A percentile compares a stretch with the other conserved stretches of the same genome.
Evolutionary conservation across 2,888 invertebrate species (phyloP).

Genomic region (Hydropsyche betteni): DNA sequence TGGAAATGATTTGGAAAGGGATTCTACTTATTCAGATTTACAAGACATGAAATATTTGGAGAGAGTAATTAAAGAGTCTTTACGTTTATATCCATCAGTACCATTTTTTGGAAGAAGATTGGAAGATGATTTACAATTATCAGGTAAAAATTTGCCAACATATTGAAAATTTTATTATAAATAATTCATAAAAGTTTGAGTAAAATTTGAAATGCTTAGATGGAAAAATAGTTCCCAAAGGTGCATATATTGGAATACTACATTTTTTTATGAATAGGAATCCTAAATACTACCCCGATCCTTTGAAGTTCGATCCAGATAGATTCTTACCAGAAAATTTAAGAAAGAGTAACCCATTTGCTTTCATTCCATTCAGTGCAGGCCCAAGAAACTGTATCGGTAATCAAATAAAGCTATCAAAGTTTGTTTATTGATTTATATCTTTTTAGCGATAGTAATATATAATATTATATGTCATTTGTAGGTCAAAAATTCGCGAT

Average conservation of each 20-base stretch:
- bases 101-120: constrained; percentile 53
- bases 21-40: constrained; percentile 49
- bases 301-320: constrained; percentile 50
- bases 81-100: constrained; percentile 53
- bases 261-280: constrained; percentile 34
- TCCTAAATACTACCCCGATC: constrained; percentile 41
- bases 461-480: constrained; percentile 18
- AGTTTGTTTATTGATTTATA: constrained; percentile 8
- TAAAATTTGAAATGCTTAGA: constrained; percentile 21
- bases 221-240: constrained; percentile 44
- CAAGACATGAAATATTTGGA: constrained; percentile 52
- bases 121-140: constrained; percentile 51
- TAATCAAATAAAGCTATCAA: not conserved
- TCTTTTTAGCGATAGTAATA: not conserved
- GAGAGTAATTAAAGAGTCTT: constrained; percentile 53
- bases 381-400: constrained; percentile 51
- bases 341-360: constrained; percentile 43
- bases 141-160: constrained; percentile 34
- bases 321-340: constrained; percentile 47
- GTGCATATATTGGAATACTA: constrained; percentile 2
- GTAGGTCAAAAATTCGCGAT: constrained; percentile 58
- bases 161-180: not conserved
- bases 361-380: constrained; percentile 48
- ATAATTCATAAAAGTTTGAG: too few species aligned
- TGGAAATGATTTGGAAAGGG: constrained; percentile 35